Evolutionary conservation across 2,888 invertebrate genomes (phyloP), one percentile per base, ranked within the genome.

Genomic region (Ochlodes sylvanus): DNA sequence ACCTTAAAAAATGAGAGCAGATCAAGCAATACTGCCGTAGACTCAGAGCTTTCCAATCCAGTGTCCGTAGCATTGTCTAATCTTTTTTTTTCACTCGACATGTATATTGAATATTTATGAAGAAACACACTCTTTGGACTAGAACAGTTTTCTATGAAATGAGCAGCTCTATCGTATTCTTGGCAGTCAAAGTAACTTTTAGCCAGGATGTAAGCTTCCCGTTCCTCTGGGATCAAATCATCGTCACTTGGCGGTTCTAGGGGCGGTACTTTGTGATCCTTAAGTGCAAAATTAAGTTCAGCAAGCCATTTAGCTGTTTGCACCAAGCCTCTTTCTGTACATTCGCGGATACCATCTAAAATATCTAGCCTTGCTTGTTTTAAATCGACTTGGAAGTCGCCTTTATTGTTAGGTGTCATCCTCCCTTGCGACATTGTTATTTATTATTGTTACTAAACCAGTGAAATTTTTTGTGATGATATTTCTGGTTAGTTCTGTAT

Each of bases 81-180:
- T 71, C 97, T 96, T 76, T 97, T 97, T 87, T 98, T 98, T 83
- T 99, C 98, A 71, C 97, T 96, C 0, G 98, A 97, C 93, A 98
- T 94, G 82, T 98, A 99, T 41, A 95, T 95, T 0, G 98, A 95
- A 86, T 98, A 99, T 75, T 96, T 95, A 84, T 97, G 95, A 32
- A 99, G 90, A 86, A 99, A 99, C 71, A 96, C 94, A 54, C 96
- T 95, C 82, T 97, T 96, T 0, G 95, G 92, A 69, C 95, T 95
- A 50, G 92, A 92, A 76, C 96, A 96, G 69, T 95, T 94, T 76
- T 96, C 95, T 7, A 97, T 94, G 79, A 97, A 97, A 89, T 96
- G 96, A 0, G 97, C 97, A 66, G 97, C 96, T 79, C 98, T 94
- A 79, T 98, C 98, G 85, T 98, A 99, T 86, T 99, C 99, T 76